Base-by-base conservation (phyloP, 2,113 vertebrate species). In the Gymnogyps californianus region DNA sequence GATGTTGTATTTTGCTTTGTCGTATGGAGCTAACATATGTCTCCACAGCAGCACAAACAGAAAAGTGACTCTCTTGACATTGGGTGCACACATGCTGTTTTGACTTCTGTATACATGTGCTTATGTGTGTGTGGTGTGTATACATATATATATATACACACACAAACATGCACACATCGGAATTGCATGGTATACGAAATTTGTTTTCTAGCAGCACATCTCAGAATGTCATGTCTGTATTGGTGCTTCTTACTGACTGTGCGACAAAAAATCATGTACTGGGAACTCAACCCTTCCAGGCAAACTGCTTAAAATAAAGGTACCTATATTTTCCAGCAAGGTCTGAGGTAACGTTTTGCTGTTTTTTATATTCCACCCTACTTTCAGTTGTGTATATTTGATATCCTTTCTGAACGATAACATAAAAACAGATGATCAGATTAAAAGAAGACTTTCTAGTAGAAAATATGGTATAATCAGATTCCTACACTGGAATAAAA, bases 61-160 rank as follows among this genome's bases (percentile, higher is more conserved):
- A 22, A n/a, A 38, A 91, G 24, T 12, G 13, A 26, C 52, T 74
- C 15, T 38, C 40, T 58, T 57, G 65, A 17, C 29, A 7, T 5
- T 7, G 58, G 26, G 20, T 69, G 29, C 54, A 40, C 40, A 36
- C 14, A 11, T 15, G 7, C 15, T 84, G 36, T 59, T 47, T 55
- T 81, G 58, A 66, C 26, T 61, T 49, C 44, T 40, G 21, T 40
- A 7, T n/a, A 18, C 7, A 6, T 4, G 17, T 31, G 51, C 47
- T 64, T 20, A 5, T 4, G 5, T 62, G 10, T 34, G 31, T 19
- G 26, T 36, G n/a, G 3, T 10, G 4, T 42, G 0, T 29, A 10
- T 34, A 9, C 28, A 15, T 22, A 38, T 21, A 11, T 9, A 20
- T 20, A 40, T 2, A 32, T 3, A 36, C 4, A 51, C 36, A 31